Percentiles rank a stretch among this genome's conserved stretches.
These are phyloP conservation scores for Andrena fulva DNA, from an alignment of 2,888 invertebrate species.

Conservation along the genomic window DNA sequence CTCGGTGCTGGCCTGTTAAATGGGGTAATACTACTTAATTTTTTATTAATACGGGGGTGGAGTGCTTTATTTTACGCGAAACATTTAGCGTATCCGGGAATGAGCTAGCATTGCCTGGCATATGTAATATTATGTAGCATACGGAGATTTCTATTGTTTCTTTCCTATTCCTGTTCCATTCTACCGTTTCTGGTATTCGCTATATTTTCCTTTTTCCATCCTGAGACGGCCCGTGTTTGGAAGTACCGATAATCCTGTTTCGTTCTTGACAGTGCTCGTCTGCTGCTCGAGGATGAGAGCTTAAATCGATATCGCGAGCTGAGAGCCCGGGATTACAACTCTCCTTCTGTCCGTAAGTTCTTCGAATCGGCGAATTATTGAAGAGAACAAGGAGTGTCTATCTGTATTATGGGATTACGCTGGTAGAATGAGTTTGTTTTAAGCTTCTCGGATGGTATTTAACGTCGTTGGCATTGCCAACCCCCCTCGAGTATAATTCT, in stretches of 20 bases:
- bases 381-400: constrained; percentile 1
- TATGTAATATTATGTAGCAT: no score
- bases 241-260: constrained; percentile 16
- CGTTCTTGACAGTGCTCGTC: background rate
- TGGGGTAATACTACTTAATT: no score
- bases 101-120: no score
- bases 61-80: no score
- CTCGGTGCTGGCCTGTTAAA: background rate
- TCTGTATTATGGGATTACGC: constrained; percentile 43
- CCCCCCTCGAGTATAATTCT: background rate
- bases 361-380: constrained; percentile 39
- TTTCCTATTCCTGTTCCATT: no score
- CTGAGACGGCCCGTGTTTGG: background rate
- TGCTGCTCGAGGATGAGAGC: constrained; percentile 10
- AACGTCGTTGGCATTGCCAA: background rate
- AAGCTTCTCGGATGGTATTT: background rate
- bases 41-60: no score
- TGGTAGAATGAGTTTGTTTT: constrained; percentile 32
- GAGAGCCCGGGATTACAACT: constrained; percentile 44
- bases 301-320: constrained; percentile 40
- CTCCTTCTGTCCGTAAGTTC: constrained; percentile 20
- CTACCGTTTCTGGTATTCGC: background rate
- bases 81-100: no score
- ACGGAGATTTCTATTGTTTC: no score
- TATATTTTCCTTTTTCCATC: background rate